phyloP scores from a whole-genome alignment of 2,888 invertebrate genomes.

The Geophilus truncorum region DNA sequence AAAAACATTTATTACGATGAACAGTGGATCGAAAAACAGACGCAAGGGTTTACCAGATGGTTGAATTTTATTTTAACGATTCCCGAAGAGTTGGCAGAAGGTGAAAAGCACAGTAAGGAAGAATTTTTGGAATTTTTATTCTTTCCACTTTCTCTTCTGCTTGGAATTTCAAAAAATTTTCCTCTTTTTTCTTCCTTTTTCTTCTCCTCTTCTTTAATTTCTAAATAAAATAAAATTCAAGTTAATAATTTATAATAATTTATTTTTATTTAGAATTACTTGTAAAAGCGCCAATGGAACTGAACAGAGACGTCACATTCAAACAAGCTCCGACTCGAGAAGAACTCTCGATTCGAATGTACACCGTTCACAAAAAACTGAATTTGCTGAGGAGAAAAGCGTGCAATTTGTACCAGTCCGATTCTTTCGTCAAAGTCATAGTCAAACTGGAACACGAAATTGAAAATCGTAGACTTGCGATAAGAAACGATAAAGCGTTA shows the following conservation, averaged over 20 bases:
- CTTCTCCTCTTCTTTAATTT: not conserved
- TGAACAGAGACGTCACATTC: not conserved
- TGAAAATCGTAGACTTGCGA: conserved; percentile 65
- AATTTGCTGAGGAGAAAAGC: conserved; percentile 50
- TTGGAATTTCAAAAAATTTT: not conserved
- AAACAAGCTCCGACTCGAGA: conserved; percentile 46
- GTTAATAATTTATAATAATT: not conserved
- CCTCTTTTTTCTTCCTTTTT: no score
- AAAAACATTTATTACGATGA: conserved; percentile 52
- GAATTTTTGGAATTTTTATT: not conserved
- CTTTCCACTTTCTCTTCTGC: not conserved
- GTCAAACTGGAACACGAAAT: conserved; percentile 65
- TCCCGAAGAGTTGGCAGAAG: conserved; percentile 44
- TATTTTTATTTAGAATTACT: not conserved
- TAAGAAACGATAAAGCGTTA: conserved; percentile 71
- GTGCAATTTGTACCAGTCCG: conserved; percentile 59
- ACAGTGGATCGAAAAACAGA: conserved; percentile 52
- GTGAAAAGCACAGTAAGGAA: not conserved
- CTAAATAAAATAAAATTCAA: not conserved
- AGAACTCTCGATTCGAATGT: conserved; percentile 47
- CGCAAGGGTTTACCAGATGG: conserved; percentile 50
- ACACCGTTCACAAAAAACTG: conserved; percentile 46
- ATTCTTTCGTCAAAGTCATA: conserved; percentile 60
- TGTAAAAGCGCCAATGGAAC: not conserved
- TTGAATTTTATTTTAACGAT: conserved; percentile 52